phyloP scores from a whole-genome alignment of 2,888 invertebrate species.

The Chromoteleia sp. region DNA sequence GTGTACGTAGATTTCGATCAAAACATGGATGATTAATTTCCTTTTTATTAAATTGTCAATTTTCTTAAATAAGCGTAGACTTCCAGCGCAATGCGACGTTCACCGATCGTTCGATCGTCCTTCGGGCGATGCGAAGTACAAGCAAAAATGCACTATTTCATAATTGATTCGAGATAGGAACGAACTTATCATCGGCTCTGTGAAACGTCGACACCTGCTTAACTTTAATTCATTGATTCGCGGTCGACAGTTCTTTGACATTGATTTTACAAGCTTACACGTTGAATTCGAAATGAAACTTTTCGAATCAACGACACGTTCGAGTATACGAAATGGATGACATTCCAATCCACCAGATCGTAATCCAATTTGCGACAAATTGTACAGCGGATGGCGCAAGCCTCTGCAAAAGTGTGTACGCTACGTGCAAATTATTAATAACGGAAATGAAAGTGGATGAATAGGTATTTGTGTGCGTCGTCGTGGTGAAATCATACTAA shows the following conservation, averaged over 20 bases:
- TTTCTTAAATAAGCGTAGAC: constrained; percentile 3
- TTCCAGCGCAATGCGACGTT: background rate
- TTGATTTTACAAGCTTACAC: constrained; percentile 40
- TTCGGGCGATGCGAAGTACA: background rate
- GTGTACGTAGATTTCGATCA: constrained; percentile 46
- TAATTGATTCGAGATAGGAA: background rate
- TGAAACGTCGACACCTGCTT: constrained; percentile 4
- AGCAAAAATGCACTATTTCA: background rate
- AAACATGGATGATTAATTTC: constrained; percentile 50
- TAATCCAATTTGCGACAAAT: constrained; percentile 75
- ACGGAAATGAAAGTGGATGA: constrained; percentile 73
- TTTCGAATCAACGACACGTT: constrained; percentile 39
- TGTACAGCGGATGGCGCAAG: constrained; percentile 73
- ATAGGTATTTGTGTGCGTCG: constrained; percentile 73
- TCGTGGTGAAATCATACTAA: constrained; percentile 69
- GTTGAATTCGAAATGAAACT: constrained; percentile 42
- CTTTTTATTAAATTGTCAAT: constrained; percentile 17
- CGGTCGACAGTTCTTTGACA: constrained; percentile 45
- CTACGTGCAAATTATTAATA: constrained; percentile 76
- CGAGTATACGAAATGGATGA: constrained; percentile 44
- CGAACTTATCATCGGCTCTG: background rate
- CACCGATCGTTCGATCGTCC: background rate
- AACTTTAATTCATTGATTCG: constrained; percentile 36
- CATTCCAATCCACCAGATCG: constrained; percentile 44
- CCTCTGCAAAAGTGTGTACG: constrained; percentile 32